Conservation (phyloP, 1,140 invertebrate genomes). For the Anagrus nilaparvatae region DNA sequence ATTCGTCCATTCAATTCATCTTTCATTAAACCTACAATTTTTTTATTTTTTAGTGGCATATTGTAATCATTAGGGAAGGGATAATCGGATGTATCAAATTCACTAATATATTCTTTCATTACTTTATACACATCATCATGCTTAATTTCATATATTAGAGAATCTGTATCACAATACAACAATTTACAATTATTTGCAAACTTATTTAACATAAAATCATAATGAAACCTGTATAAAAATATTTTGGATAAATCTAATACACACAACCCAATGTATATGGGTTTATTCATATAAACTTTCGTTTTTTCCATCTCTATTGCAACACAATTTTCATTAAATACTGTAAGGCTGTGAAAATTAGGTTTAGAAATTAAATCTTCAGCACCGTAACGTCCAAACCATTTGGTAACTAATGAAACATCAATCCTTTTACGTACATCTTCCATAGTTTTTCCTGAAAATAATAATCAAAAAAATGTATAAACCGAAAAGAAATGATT, state of each 20-base stretch:
- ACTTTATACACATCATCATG: constrained; percentile 19
- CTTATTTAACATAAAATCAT: constrained; percentile 14
- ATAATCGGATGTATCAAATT: constrained; percentile 8
- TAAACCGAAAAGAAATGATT: no score
- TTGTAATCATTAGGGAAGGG: neutral
- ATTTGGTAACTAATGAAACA: constrained; percentile 23
- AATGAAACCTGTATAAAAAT: constrained; percentile 14
- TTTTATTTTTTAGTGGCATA: neutral
- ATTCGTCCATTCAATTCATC: neutral
- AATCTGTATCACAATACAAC: constrained; percentile 33
- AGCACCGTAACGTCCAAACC: constrained; percentile 12
- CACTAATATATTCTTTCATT: constrained; percentile 20
- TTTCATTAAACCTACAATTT: neutral
- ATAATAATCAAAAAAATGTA: no score
- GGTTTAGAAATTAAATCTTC: constrained; percentile 22
- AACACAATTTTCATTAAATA: constrained; percentile 1
- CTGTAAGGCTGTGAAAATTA: constrained; percentile 19
- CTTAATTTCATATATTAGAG: constrained; percentile 10
- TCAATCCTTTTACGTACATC: constrained; percentile 28
- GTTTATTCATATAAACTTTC: constrained; percentile 17
- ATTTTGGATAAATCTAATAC: constrained; percentile 18
- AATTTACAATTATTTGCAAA: constrained; percentile 13
- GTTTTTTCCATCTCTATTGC: constrained; percentile 16
- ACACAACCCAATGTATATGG: constrained; percentile 18
- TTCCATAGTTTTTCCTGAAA: constrained; percentile 28